Evolutionary conservation across 2,113 vertebrate species (phyloP), one percentile per base, ranked within the genome.

Genomic region (Pongo abelii): DNA sequence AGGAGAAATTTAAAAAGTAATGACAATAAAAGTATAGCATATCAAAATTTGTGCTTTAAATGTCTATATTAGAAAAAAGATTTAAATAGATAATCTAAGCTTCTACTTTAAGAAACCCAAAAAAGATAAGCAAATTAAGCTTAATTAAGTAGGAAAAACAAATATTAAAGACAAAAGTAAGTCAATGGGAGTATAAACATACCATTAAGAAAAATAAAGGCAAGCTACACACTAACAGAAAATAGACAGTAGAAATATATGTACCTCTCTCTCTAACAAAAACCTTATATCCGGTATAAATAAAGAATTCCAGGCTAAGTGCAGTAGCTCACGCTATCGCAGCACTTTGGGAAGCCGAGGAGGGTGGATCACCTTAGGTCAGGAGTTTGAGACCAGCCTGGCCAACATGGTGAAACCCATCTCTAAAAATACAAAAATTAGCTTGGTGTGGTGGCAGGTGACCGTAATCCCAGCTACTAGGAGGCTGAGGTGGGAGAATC

Each of bases 41-140:
- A 57, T 89, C 32, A 92, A 89, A 89, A 75, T 38, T 88, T 88
- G 55, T 79, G 12, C 6, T 93, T 67, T 50, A 96, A 93, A 83
- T 94, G 57, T 6, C 25, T 92, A 59, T 12, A 59, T n/a, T 80
- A 67, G 50, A 69, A 85, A 32, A 95, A n/a, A 87, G 40, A 69
- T 69, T 25, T 84, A 79, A 89, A 80, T 84, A 8, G 50, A 74
- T 50, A 78, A 89, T 57, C n/a, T 70, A 94, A 87, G 50, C 6
- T 94, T 90, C 40, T 32, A 85, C 55, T 87, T 91, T 50, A 59
- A 84, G 46, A 95, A 96, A 32, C 57, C 5, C 16, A 89, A 74
- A 91, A 70, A 83, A 78, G 46, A 75, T 32, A 52, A 46, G 94
- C 32, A 95, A 84, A 88, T 50, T 50, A 81, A 95, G 80, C 30